A percentile compares a stretch with the other conserved stretches of the same genome.
phyloP scores from a whole-genome alignment of 2,113 vertebrate species.

The Empidonax traillii region DNA sequence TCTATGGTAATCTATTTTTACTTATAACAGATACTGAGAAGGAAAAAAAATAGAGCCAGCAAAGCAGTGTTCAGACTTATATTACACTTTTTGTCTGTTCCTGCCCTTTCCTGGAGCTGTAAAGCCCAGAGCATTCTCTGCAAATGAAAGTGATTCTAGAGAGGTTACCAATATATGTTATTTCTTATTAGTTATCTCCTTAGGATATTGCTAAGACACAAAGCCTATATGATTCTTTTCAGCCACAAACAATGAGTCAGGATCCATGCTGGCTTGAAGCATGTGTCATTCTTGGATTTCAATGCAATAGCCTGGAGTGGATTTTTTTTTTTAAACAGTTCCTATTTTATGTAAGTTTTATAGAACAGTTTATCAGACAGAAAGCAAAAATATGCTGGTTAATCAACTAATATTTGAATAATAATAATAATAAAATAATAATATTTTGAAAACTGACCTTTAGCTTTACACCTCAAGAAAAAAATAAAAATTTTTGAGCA shows the following conservation, averaged over 20 bases:
- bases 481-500: background rate
- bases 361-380: background rate
- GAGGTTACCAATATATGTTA: slow-evolving; percentile 22
- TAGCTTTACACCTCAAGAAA: background rate
- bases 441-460: background rate
- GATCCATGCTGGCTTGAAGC: background rate
- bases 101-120: slow-evolving; percentile 2
- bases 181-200: slow-evolving; percentile 35
- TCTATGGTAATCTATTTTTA: slow-evolving; percentile 74
- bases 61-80: slow-evolving; percentile 63
- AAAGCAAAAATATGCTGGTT: background rate
- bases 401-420: background rate
- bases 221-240: slow-evolving; percentile 23
- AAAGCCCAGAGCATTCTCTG: slow-evolving; percentile 16
- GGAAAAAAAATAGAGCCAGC: slow-evolving; percentile 23
- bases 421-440: too few relatives aligned
- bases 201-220: slow-evolving; percentile 17
- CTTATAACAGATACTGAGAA: slow-evolving; percentile 67
- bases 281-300: background rate
- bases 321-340: background rate
- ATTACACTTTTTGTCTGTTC: slow-evolving; percentile 28
- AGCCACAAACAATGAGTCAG: slow-evolving; percentile 31
- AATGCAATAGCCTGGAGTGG: background rate
- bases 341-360: background rate
- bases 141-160: slow-evolving; percentile 19